Evolutionary conservation across 1,140 invertebrate genomes (phyloP).

Genomic region (Drosophila busckii): DNA sequence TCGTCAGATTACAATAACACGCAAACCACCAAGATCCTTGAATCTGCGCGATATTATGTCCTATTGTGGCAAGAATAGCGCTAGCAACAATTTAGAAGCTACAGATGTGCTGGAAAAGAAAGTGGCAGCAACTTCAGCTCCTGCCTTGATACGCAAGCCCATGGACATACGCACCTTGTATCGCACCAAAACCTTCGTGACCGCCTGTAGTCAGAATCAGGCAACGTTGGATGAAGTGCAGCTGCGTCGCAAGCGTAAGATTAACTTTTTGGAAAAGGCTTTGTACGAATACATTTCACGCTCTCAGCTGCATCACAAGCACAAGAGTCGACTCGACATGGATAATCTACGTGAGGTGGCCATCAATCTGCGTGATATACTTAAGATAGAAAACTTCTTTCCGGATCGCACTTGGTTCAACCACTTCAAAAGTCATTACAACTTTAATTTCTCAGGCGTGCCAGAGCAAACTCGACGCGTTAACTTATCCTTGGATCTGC

Average conservation of each 20-base stretch:
- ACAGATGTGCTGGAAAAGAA: not conserved
- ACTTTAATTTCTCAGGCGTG: conserved; percentile 55
- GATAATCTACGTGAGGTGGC: conserved; percentile 53
- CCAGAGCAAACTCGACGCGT: conserved; percentile 28
- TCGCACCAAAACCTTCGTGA: conserved; percentile 48
- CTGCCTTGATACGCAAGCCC: not conserved
- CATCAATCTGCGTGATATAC: conserved; percentile 52
- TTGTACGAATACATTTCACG: conserved; percentile 63
- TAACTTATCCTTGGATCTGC: conserved; percentile 54
- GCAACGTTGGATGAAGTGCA: conserved; percentile 49
- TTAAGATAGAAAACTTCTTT: conserved; percentile 70
- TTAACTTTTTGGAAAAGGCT: conserved; percentile 56
- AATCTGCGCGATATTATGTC: conserved; percentile 69
- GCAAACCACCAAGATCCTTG: conserved; percentile 55
- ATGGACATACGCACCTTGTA: conserved; percentile 40
- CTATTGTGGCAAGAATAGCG: conserved; percentile 55
- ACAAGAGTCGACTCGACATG: conserved; percentile 45
- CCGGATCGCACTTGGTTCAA: conserved; percentile 63
- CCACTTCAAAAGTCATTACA: conserved; percentile 55
- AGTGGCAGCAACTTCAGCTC: not conserved
- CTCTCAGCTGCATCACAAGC: conserved; percentile 52
- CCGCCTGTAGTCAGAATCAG: conserved; percentile 45
- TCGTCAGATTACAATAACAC: conserved; percentile 56
- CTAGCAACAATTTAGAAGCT: not conserved
- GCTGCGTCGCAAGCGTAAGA: conserved; percentile 52